Evolutionary conservation across 1,140 invertebrate genomes (phyloP), one percentile per base, ranked within the genome.

Genomic region (Mylabris phalerata): DNA sequence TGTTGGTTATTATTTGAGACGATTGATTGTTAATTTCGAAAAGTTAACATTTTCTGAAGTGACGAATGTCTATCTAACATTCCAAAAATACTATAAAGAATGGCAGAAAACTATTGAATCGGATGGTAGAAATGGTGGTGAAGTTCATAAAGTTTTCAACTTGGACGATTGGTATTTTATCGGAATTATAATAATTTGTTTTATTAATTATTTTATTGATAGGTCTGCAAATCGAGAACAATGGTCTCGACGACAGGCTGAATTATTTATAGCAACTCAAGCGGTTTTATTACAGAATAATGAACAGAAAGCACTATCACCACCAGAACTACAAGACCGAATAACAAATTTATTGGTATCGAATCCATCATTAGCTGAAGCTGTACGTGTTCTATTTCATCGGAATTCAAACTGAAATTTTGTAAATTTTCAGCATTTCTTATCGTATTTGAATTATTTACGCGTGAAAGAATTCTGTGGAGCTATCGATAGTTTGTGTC

Each of bases 371-470:
- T 84, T 89, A 71, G 84, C 89, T 9, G 90, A 93, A 77, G 86
- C 90, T 61, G 86, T 88, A 76, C 79, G 80, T 79, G 60, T 50
- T 47, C 24, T 57, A 44, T 9, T 48, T 13, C 13, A 7, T n/a
- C 5, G 43, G 4, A 1, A 51, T 38, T 26, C 2, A 48, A 19
- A 13, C 38, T 38, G 9, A 26, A 50, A 50, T 27, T 26, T 32
- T 42, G 42, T 65, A 65, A 58, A 57, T 50, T 83, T 84, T 62
- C 75, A 93, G 84, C 90, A 95, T 80, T 95, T 90, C 71, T 76
- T 97, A 27, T 92, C 88, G 67, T 97, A 93, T 71, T 76, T 96
- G 64, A 96, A 95, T 74, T 92, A 87, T 67, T 73, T 95, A 42
- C 77, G 93, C 27, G 83, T 92, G 3, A 88, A 88, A 67, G 93